These are phyloP conservation scores for Drosophila bunnanda DNA, from an alignment of 2,888 invertebrate species.

Conservation along the genomic window DNA sequence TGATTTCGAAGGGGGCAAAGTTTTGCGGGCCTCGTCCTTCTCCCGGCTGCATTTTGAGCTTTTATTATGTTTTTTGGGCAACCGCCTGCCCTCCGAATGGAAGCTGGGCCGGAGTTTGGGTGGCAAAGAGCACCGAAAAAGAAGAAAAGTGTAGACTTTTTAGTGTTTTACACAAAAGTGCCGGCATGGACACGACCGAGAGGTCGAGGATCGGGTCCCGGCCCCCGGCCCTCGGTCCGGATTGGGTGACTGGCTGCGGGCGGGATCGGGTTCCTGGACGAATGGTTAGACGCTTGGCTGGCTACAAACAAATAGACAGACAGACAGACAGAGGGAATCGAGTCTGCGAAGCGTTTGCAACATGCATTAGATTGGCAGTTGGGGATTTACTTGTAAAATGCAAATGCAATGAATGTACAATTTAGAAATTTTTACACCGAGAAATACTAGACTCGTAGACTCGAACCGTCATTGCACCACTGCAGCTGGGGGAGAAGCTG, in stretches of 20 bases:
- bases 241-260: constrained; percentile 20
- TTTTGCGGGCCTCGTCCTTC: constrained; percentile 59
- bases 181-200: constrained; percentile 65
- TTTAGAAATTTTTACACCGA: constrained; percentile 79
- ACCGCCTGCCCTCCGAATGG: constrained; percentile 54
- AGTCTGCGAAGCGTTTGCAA: constrained; percentile 64
- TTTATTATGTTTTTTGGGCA: constrained; percentile 69
- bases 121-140: constrained; percentile 14
- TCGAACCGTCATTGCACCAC: constrained; percentile 26
- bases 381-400: constrained; percentile 80
- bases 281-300: constrained; percentile 77
- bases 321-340: constrained; percentile 31
- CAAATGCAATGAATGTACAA: constrained; percentile 80
- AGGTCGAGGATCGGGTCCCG: constrained; percentile 37
- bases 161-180: constrained; percentile 78
- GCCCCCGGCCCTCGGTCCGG: constrained; percentile 7
- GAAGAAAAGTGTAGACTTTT: constrained; percentile 65
- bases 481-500: not conserved
- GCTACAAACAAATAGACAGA: constrained; percentile 70
- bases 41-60: constrained; percentile 70
- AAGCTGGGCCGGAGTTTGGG: constrained; percentile 69
- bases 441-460: constrained; percentile 58
- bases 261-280: constrained; percentile 61
- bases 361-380: constrained; percentile 80
- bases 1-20: constrained; percentile 67